Evolutionary conservation across 2,888 invertebrate species (phyloP), one percentile per base, ranked within the genome.

Genomic region (Drosophila atripex): DNA sequence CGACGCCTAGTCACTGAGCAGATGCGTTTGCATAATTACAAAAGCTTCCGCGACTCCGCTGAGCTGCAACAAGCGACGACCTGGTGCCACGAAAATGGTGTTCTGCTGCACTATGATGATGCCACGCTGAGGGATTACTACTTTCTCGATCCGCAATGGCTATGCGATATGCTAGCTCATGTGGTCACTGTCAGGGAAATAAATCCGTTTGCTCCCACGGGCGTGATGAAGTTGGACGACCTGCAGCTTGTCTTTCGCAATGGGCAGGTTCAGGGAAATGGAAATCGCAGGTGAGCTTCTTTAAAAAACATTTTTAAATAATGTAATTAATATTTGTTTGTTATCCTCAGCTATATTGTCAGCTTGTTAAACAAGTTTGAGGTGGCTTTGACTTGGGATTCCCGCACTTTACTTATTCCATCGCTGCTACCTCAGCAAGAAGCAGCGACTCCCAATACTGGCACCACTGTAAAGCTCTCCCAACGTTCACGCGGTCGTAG

Each of bases 131-230:
- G 97, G 89, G 98, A 99, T 92, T 93, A 98, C 52, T 99, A 98
- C 92, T 99, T 99, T 92, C 92, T 99, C 46, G 97, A 98, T 91
- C 99, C 99, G 0, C 99, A 99, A 91, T 99, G 99, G 99, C 93
- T 99, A 43, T 99, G 99, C 92, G 99, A 99, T 91, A 97, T 99
- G 94, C 91, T 99, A 39, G 98, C 99, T 0, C 98, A 98, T 90
- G 98, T 99, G 1, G 97, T 99, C 35, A 98, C 99, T 0, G 97
- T 99, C 18, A 92, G 98, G n/a, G 98, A 99, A 92, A 97, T 99
- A 76, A 99, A 99, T 92, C 98, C 98, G 0, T 98, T 98, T 90
- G 98, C 97, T 0, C 93, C 95, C 75, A 96, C 96, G 64, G 98
- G 97, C 92, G 94, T 99, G 50, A 99, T 99, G 99, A 96, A 96